These are phyloP conservation scores for Microcebus murinus DNA, from an alignment of 2,113 vertebrate genomes.

Conservation along the genomic window DNA sequence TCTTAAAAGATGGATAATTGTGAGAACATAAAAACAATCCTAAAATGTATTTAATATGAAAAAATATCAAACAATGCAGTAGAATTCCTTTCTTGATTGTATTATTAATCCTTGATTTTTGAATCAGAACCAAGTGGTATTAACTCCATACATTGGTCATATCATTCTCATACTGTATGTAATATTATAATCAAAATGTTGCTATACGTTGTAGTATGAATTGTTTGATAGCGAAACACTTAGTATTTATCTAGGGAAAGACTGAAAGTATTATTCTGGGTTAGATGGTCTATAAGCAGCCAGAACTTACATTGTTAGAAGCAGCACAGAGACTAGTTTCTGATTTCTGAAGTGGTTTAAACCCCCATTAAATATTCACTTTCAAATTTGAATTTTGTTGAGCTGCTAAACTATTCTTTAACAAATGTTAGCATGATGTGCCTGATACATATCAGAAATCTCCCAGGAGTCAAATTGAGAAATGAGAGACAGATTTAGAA, in stretches of 20 bases:
- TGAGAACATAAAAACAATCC: not conserved
- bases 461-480: not conserved
- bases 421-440: not conserved
- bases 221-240: not conserved
- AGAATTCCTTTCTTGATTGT: not conserved
- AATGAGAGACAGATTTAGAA: not conserved
- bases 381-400: slow-evolving; percentile 32
- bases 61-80: not conserved
- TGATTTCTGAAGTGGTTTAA: not conserved
- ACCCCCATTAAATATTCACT: not conserved
- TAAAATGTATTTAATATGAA: not conserved
- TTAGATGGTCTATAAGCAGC: not conserved
- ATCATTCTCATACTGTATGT: not conserved
- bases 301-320: not conserved
- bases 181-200: not conserved
- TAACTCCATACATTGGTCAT: not conserved
- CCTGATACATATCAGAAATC: not conserved
- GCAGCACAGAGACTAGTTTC: not conserved
- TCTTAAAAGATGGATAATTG: not conserved
- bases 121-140: not conserved
- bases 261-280: not conserved
- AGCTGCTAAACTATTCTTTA: not conserved
- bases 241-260: not conserved
- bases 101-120: not conserved
- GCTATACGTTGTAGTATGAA: not conserved